Evolutionary conservation across 1,140 invertebrate genomes (phyloP).

Genomic region (Drosophila prosaltans): DNA sequence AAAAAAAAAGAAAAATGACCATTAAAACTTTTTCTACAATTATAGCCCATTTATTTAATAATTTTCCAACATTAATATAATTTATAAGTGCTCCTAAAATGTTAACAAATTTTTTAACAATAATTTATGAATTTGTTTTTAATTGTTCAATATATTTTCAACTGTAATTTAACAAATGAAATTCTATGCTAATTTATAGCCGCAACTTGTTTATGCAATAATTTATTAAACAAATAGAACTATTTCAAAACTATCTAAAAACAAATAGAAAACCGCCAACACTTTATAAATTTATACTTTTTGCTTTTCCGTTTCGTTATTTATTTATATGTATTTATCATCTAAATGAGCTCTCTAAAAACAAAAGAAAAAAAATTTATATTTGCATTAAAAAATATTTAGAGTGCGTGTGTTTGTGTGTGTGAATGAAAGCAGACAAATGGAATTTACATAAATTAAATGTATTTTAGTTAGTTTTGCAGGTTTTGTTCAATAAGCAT

Average conservation of each 20-base stretch:
- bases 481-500: slow-evolving; percentile 21
- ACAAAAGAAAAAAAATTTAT: slow-evolving; percentile 37
- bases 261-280: slow-evolving; percentile 25
- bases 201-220: slow-evolving; percentile 30
- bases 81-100: neutral
- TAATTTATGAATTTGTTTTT: neutral
- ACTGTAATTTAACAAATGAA: neutral
- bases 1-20: too few species aligned
- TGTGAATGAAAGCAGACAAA: slow-evolving; percentile 34
- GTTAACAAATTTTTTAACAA: neutral
- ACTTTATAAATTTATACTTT: slow-evolving; percentile 12
- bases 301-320: slow-evolving; percentile 26
- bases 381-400: slow-evolving; percentile 37
- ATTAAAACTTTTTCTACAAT: too few species aligned
- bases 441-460: slow-evolving; percentile 63
- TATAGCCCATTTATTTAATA: too few species aligned
- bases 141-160: neutral
- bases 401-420: slow-evolving; percentile 20
- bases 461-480: slow-evolving; percentile 18
- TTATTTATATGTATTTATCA: slow-evolving; percentile 60
- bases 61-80: too few species aligned
- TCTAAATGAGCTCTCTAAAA: slow-evolving; percentile 60
- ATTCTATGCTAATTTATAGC: slow-evolving; percentile 10
- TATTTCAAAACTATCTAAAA: slow-evolving; percentile 11
- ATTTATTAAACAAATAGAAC: slow-evolving; percentile 50